These are phyloP conservation scores for Cephus runcator DNA, from an alignment of 2,888 invertebrate genomes.

Conservation along the genomic window DNA sequence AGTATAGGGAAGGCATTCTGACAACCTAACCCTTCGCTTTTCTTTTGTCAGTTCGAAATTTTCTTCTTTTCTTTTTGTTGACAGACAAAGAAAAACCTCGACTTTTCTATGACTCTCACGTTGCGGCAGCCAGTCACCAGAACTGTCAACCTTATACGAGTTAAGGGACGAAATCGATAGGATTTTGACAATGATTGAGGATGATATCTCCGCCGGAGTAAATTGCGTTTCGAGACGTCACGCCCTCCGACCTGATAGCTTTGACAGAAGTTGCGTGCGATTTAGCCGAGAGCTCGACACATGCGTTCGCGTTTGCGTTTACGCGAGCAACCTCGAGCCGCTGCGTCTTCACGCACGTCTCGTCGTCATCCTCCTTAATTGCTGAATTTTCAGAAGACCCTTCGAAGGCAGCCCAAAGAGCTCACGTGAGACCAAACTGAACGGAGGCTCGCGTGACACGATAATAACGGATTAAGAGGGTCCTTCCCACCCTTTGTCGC, in stretches of 20 bases:
- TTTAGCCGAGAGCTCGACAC: constrained; percentile 10
- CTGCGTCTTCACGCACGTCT: constrained; percentile 16
- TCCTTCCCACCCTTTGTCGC: constrained; percentile 10
- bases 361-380: constrained; percentile 37
- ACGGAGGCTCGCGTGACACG: constrained; percentile 36
- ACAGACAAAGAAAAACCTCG: not conserved
- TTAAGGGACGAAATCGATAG: not conserved
- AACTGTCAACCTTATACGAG: not conserved
- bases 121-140: not conserved
- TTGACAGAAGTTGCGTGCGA: not conserved
- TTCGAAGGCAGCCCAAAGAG: constrained; percentile 21
- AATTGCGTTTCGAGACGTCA: not conserved
- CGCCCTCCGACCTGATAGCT: not conserved
- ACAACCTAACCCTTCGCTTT: not conserved
- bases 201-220: not conserved
- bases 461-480: constrained; percentile 43
- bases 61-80: not conserved
- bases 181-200: not conserved
- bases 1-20: not conserved
- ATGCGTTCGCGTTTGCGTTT: constrained; percentile 5
- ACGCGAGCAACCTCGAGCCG: not conserved
- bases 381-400: constrained; percentile 39
- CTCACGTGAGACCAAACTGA: constrained; percentile 32
- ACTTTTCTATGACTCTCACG: not conserved
- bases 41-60: not conserved